Evolutionary conservation across 2,113 vertebrate species (phyloP).

Genomic region (Amia ocellicauda): DNA sequence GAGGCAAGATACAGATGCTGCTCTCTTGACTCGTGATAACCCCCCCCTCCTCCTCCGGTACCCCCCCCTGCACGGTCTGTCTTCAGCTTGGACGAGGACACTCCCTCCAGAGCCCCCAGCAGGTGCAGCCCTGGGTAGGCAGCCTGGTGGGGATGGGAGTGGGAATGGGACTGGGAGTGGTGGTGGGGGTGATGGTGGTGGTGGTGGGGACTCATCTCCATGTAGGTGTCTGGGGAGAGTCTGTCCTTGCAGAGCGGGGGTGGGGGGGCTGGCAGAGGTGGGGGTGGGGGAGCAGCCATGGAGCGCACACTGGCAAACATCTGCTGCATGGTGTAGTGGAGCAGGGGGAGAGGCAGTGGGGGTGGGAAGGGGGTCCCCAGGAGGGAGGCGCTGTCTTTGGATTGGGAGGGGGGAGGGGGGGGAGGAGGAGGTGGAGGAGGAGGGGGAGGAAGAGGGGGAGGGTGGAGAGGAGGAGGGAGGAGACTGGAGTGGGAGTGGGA

Average conservation of each 20-base stretch:
- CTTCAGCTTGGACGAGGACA: no score
- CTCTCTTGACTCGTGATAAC: no score
- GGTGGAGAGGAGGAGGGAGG: slow-evolving; percentile 36
- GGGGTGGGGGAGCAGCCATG: slow-evolving; percentile 45
- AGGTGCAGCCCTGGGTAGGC: no score
- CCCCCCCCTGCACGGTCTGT: no score
- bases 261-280: not conserved
- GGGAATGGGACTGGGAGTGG: slow-evolving; percentile 56
- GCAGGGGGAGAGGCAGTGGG: slow-evolving; percentile 53
- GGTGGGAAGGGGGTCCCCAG: slow-evolving; percentile 42
- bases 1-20: no score
- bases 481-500: slow-evolving; percentile 39
- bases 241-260: slow-evolving; percentile 55
- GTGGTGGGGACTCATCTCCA: slow-evolving; percentile 56
- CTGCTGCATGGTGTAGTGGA: slow-evolving; percentile 74
- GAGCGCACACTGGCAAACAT: slow-evolving; percentile 60
- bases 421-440: slow-evolving; percentile 35
- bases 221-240: slow-evolving; percentile 52
- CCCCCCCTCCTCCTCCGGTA: no score
- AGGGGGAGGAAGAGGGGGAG: slow-evolving; percentile 43
- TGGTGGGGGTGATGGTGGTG: slow-evolving; percentile 47
- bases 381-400: slow-evolving; percentile 50
- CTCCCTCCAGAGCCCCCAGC: no score
- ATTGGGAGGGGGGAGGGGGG: slow-evolving; percentile 31
- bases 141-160: slow-evolving; percentile 27